Evolutionary conservation across 23 tunicate species (phyloP), one percentile per base, ranked within the genome.

Genomic region (Phallusia fumigata): DNA sequence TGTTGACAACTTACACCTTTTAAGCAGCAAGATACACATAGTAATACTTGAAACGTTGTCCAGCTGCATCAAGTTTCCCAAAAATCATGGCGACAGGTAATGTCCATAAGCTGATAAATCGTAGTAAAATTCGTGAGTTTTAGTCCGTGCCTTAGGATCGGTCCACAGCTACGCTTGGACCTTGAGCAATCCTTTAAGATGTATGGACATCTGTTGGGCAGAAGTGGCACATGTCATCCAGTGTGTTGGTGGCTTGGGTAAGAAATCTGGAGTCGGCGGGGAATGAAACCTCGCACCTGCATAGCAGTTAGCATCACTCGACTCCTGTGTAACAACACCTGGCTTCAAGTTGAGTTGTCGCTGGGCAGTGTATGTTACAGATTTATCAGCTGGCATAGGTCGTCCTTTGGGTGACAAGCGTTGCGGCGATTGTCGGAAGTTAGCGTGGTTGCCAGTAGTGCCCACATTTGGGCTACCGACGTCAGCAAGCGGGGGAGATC

Each of bases 181-280:
- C 65, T 87, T 87, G 16, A 87, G 86, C 78, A 87, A n/a, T 82
- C 91, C 91, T 81, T 87, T 87, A 10, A 87, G 28, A 51, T 81
- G 91, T 31, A 51, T 31, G 50, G 86, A 40, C 28, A 87, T 64
- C 64, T 69, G 84, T 45, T 77, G 82, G 8, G 86, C 82, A 44
- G 83, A 65, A 10, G 78, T 76, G 24, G 88, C 83, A 84, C 87
- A 76, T 5, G 65, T 78, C 31, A 88, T 36, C 92, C 92, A 88
- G 80, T 88, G 92, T 11, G 76, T 83, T 6, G 92, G 92, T 31
- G 92, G 92, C 78, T 88, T 88, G 19, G 92, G 92, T 78, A 88
- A 73, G 33, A 77, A 50, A 47, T 83, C 78, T 19, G 92, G 79
- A n/a, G 87, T 35, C 19, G 92, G 92, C 19, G 92, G 92, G 69